Base-by-base conservation (phyloP, 2,113 vertebrate species). In the Crotophaga sulcirostris region DNA sequence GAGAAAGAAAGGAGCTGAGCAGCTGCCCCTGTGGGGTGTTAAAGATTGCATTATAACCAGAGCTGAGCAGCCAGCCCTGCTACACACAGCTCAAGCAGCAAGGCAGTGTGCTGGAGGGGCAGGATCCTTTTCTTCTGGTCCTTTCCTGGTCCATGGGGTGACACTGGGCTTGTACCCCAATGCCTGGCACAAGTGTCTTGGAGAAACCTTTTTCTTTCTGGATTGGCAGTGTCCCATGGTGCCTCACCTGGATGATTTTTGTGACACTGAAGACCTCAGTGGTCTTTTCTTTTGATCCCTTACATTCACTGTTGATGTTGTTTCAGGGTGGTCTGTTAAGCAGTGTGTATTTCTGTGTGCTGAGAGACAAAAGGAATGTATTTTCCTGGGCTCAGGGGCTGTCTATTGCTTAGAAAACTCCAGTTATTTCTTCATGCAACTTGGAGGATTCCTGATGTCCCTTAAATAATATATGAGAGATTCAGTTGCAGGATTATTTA, bases 41-140 rank as follows among this genome's bases (percentile, higher is more conserved):
- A 14, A 16, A 47, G 62, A 28, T 55, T 62, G 51, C 36, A 7
- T 18, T 45, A 28, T 9, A 44, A 40, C 6, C 16, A 20, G 7
- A 23, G 31, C 8, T 0, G 3, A 40, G 76, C 25, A 3, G 6
- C 34, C 85, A 49, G 55, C 44, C 24, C 68, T 64, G 29, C 51
- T 29, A 6, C 5, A 16, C 0, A 2, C 0, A 2, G 63, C 63
- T 66, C 26, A 15, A 34, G 40, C 62, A 34, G 44, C 0, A 0
- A 38, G 73, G 44, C 25, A 20, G 28, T 13, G 24, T 55, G 68
- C 44, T n/a, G 54, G 29, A 15, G 38, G 28, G 15, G 15, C 5
- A 3, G 33, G 28, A 68, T 19, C 70, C 16, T 24, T 67, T 45
- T 18, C 15, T 38, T 33, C 4, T 1, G 3, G 26, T n/a, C 40